Evolutionary conservation across 2,888 invertebrate species (phyloP).

Genomic region (Caenorhabditis becei): DNA sequence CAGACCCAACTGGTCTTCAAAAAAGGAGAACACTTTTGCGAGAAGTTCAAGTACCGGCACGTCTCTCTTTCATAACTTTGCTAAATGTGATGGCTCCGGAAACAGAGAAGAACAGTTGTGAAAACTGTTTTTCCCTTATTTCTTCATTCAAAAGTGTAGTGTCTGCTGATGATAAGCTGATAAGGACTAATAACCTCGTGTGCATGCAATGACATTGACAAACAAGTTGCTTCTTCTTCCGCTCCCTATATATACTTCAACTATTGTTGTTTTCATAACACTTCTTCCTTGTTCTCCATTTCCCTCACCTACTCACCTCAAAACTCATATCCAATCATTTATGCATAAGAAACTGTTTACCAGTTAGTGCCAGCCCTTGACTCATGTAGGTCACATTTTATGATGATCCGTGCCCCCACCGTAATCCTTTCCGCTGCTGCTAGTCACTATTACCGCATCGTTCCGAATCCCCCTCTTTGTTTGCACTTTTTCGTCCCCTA

Average conservation of each 20-base stretch:
- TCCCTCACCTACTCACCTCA: not conserved
- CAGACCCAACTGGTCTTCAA: conserved; percentile 41
- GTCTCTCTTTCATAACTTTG: conserved; percentile 7
- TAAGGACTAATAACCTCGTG: conserved; percentile 31
- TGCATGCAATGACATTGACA: not conserved
- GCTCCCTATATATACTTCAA: not conserved
- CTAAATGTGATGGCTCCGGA: not conserved
- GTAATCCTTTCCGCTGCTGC: conserved; percentile 16
- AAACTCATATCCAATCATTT: not conserved
- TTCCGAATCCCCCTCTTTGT: conserved; percentile 12
- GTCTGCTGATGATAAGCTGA: conserved; percentile 21
- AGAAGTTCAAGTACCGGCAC: conserved; percentile 47
- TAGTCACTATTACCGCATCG: conserved; percentile 22
- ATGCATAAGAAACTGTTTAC: conserved; percentile 17
- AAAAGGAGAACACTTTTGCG: conserved; percentile 31
- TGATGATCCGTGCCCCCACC: conserved; percentile 25
- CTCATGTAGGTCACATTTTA: conserved; percentile 41
- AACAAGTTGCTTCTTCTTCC: not conserved
- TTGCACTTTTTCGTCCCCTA: conserved; percentile 34
- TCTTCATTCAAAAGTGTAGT: not conserved
- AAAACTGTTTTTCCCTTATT: conserved; percentile 5
- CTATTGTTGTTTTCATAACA: no score
- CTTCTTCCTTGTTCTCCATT: not conserved
- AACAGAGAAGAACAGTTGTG: no score
- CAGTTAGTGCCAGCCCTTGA: not conserved